Conservation (phyloP, 2,888 invertebrate genomes). For the Ligdia adustata region DNA sequence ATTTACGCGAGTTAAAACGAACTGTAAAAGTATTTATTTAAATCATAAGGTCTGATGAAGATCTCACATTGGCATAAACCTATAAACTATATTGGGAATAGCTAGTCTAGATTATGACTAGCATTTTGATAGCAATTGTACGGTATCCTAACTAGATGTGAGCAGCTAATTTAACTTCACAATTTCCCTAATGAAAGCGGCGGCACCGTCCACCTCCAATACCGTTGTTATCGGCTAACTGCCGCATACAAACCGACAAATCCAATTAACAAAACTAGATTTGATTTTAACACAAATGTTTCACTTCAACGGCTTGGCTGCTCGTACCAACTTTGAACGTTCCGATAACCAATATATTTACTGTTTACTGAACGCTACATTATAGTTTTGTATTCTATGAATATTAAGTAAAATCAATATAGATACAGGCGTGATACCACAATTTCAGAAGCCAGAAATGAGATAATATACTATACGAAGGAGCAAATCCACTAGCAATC, state of each 20-base stretch:
- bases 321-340: too few species aligned
- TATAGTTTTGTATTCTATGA: too few species aligned
- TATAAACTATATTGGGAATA: too few species aligned
- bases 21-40: too few species aligned
- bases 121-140: conserved; percentile 10
- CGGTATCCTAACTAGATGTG: conserved; percentile 28
- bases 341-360: too few species aligned
- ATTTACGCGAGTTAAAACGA: too few species aligned
- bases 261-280: conserved; percentile 29
- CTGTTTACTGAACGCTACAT: too few species aligned
- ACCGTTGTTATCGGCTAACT: conserved; percentile 31
- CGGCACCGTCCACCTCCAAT: conserved; percentile 32
- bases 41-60: too few species aligned
- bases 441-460: conserved; percentile 13
- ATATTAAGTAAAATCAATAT: too few species aligned
- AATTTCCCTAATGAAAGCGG: conserved; percentile 49
- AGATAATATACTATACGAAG: conserved; percentile 16
- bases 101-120: background rate
- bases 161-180: conserved; percentile 46
- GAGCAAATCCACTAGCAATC: conserved; percentile 14
- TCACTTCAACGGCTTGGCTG: background rate
- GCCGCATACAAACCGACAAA: conserved; percentile 21
- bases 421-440: background rate
- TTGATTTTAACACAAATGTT: conserved; percentile 22
- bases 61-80: too few species aligned